A percentile compares a stretch with the other conserved stretches of the same genome.
Evolutionary conservation across 2,113 vertebrate species (phyloP).

Genomic region (Crotophaga sulcirostris): DNA sequence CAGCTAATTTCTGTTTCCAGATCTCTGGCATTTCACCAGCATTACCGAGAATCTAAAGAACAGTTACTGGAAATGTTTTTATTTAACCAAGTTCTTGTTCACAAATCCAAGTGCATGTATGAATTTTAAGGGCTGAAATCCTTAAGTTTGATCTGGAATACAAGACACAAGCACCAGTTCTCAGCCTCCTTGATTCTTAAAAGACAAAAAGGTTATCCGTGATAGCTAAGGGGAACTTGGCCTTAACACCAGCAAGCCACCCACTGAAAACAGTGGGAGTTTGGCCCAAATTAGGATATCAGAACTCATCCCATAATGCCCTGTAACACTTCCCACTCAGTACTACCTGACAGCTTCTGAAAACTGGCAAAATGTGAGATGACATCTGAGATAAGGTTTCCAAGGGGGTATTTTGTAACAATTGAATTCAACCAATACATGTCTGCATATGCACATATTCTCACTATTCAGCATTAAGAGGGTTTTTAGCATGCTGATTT

Average conservation of each 20-base stretch:
- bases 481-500: background rate
- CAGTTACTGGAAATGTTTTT: background rate
- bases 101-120: background rate
- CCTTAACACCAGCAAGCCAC: background rate
- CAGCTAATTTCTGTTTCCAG: background rate
- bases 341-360: constrained; percentile 36
- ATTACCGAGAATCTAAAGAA: background rate
- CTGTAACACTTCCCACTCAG: constrained; percentile 1
- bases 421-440: background rate
- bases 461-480: accelerated
- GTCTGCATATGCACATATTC: background rate
- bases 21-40: constrained; percentile 6
- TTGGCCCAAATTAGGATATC: background rate
- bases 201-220: background rate
- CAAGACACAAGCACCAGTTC: background rate
- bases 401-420: background rate
- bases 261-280: constrained; percentile 21
- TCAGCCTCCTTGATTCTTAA: background rate
- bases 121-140: background rate
- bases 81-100: background rate
- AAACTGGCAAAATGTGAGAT: background rate
- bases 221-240: background rate
- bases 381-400: background rate
- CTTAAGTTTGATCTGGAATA: background rate
- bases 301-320: background rate